Percentiles rank a stretch among this genome's conserved stretches.
phyloP scores from a whole-genome alignment of 2,797 vertebrate species.

The Dendrocincla fuliginosa region DNA sequence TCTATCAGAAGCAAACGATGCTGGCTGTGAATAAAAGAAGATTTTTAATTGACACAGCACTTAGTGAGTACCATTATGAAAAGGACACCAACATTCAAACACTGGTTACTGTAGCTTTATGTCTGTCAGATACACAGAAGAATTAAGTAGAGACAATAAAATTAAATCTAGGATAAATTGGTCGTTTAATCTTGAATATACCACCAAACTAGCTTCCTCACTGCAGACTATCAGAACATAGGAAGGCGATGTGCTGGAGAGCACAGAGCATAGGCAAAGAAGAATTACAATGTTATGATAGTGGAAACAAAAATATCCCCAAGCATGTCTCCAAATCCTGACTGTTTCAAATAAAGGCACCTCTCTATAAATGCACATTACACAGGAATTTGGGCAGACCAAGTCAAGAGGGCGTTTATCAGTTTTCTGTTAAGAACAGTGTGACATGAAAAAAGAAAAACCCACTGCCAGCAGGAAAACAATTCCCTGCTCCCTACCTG shows the following conservation, averaged over 20 bases:
- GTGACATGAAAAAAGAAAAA: not conserved
- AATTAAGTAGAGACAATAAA: not conserved
- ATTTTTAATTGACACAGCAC: not conserved
- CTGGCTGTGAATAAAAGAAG: constrained; percentile 76
- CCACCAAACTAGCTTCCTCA: not conserved
- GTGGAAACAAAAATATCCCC: not conserved
- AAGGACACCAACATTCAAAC: not conserved
- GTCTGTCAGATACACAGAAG: not conserved
- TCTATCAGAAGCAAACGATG: constrained; percentile 90
- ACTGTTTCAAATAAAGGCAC: not conserved
- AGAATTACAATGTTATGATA: accelerated
- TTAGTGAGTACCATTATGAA: not conserved
- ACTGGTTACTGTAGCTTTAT: not conserved
- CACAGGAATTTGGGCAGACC: not conserved
- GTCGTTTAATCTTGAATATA: not conserved
- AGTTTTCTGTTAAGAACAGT: not conserved
- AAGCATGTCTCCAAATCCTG: not conserved
- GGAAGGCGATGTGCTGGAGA: not conserved
- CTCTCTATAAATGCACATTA: not conserved
- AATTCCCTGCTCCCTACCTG: constrained; percentile 74
- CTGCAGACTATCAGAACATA: not conserved
- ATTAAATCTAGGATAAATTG: not conserved
- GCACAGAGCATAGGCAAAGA: not conserved
- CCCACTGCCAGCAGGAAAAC: not conserved
- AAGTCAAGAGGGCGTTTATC: not conserved